Evolutionary conservation across 2,113 vertebrate genomes (phyloP), one percentile per base, ranked within the genome.

Genomic region (Triplophysa rosa): DNA sequence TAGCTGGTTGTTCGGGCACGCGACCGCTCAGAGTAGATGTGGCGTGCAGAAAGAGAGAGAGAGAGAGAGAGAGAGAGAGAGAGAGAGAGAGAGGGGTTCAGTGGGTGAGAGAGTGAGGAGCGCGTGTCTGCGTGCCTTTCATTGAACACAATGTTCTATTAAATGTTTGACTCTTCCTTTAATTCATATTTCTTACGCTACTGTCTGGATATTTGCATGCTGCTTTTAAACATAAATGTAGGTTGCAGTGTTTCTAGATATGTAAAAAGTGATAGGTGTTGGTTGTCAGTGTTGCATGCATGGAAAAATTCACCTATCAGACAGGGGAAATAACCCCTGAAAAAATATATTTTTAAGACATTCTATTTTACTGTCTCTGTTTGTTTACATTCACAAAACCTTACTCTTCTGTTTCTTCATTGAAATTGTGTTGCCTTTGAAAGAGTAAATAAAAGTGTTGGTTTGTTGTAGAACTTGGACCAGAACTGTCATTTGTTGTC

Each of bases 401-500:
- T 69, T 68, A 47, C 54, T 21, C 21, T 56, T 56, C 19, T 56
- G 17, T 21, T 58, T 9, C 8, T 58, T 58, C 0, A 1, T 58
- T 19, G 1, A 21, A 58, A 58, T 58, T 1, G 3, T 13, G 49
- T 52, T 52, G 14, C 49, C 16, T 14, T 52, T 6, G 64, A 42
- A 37, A 3, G 12, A 13, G 8, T 58, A 14, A n/a, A 24, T 47
- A 8, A 37, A 0, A 52, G 1, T 66, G 9, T 68, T 10, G 68
- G 8, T 72, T 56, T 45, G 9, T 65, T 56, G 10, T 72, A 80
- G 69, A 49, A 45, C 62, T 74, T 45, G 13, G 56, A 52, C 49
- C 26, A 66, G 45, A 37, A 6, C 61, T 56, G n/a, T 65, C 21
- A 37, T 4, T 54, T 23, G 17, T 37, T 89, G 87, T 89, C 82